These are phyloP conservation scores for Thyatira batis DNA, from an alignment of 2,888 invertebrate genomes.

Conservation along the genomic window DNA sequence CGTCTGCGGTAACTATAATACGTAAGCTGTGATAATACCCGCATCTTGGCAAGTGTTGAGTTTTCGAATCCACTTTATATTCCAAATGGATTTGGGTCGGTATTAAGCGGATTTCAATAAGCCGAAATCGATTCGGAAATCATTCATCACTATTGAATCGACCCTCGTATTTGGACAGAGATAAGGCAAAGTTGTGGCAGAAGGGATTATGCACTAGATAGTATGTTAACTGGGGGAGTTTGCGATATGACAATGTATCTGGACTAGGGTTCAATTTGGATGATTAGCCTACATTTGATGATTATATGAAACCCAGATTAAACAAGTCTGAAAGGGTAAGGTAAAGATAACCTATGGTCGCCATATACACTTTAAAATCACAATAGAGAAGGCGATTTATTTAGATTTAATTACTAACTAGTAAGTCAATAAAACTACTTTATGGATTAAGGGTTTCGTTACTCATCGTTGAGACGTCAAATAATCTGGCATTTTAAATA, in stretches of 20 bases:
- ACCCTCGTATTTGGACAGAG: conserved; percentile 8
- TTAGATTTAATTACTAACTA: too few relatives aligned
- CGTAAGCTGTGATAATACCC: not conserved
- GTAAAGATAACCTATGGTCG: too few relatives aligned
- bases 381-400: too few relatives aligned
- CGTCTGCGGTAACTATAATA: not conserved
- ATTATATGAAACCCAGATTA: too few relatives aligned
- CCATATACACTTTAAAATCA: too few relatives aligned
- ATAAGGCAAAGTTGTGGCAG: not conserved
- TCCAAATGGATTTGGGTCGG: conserved; percentile 23
- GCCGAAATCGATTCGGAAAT: conserved; percentile 33
- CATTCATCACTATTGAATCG: conserved; percentile 28
- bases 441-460: too few relatives aligned
- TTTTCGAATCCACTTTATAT: conserved; percentile 13
- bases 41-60: not conserved
- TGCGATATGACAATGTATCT: not conserved
- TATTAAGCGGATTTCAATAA: conserved; percentile 34
- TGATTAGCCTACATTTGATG: too few relatives aligned
- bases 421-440: too few relatives aligned
- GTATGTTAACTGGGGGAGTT: not conserved
- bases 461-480: too few relatives aligned
- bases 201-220: not conserved
- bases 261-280: too few relatives aligned
- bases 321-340: too few relatives aligned
- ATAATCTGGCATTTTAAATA: too few relatives aligned